phyloP scores from a whole-genome alignment of 2,113 vertebrate species.

The Capricornis sumatraensis region DNA sequence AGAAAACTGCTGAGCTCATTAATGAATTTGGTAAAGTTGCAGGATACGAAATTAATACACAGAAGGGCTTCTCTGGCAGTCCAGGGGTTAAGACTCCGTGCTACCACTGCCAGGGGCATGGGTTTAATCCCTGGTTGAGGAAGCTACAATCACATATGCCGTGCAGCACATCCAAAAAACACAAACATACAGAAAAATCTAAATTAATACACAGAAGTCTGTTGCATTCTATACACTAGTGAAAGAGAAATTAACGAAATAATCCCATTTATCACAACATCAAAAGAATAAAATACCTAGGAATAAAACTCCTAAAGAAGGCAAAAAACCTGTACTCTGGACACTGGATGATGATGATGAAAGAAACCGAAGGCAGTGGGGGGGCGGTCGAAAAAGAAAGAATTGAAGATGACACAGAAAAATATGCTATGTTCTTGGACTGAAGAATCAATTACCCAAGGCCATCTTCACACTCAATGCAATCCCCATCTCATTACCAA shows the following conservation, averaged over 20 bases:
- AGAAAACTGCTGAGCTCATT: background rate
- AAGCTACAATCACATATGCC: background rate
- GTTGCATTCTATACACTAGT: background rate
- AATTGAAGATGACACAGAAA: background rate
- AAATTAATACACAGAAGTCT: background rate
- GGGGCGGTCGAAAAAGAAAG: background rate
- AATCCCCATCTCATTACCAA: background rate
- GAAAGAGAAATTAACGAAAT: background rate
- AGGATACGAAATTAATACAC: background rate
- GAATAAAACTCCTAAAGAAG: background rate
- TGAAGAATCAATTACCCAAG: background rate
- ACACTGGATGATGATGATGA: background rate
- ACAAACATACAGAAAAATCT: background rate
- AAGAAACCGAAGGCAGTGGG: background rate
- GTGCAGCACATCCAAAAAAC: background rate
- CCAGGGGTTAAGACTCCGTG: rapidly evolving
- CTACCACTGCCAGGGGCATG: background rate
- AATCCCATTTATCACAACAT: background rate
- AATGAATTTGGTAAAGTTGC: background rate
- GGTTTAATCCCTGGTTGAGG: background rate
- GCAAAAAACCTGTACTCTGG: background rate
- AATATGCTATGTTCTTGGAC: background rate
- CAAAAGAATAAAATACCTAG: background rate
- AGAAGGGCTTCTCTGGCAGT: background rate
- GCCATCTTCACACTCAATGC: background rate